Percentiles rank a stretch among this genome's conserved stretches.
phyloP scores from a whole-genome alignment of 2,797 vertebrate genomes.

The Pachyuromys duprasi region DNA sequence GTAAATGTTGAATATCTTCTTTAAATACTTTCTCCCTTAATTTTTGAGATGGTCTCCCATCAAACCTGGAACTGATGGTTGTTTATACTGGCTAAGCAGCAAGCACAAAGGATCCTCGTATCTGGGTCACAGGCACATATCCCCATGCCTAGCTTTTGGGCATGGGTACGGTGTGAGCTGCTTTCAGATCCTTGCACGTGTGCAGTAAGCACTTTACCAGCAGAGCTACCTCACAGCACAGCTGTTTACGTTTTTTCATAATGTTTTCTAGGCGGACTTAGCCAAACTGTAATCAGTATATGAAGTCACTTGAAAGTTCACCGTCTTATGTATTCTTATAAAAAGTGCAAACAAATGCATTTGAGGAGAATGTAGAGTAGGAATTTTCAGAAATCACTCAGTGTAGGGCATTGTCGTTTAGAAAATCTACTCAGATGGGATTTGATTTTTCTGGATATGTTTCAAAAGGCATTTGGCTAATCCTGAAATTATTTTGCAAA shows the following conservation, averaged over 20 bases:
- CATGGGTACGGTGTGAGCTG: too few relatives aligned
- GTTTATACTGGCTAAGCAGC: background rate
- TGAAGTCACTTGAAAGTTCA: constrained; percentile 14
- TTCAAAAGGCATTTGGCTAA: constrained; percentile 37
- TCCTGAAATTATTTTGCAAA: constrained; percentile 58
- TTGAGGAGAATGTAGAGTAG: constrained; percentile 19
- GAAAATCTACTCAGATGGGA: background rate
- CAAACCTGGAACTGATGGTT: background rate
- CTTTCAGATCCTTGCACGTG: background rate
- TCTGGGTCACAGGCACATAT: background rate
- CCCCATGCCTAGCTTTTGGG: background rate
- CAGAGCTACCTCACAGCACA: background rate
- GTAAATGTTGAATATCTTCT: background rate
- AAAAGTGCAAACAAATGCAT: background rate
- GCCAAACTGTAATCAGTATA: background rate
- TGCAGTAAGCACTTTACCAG: background rate
- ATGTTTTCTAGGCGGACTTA: constrained; percentile 9
- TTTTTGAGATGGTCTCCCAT: background rate
- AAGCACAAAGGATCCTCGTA: background rate
- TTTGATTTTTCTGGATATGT: constrained; percentile 48
- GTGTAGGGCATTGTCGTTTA: background rate
- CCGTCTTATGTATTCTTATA: constrained; percentile 7
- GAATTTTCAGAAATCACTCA: constrained; percentile 56
- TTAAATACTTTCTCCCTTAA: background rate
- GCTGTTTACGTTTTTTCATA: background rate